phyloP scores from a whole-genome alignment of 2,113 vertebrate genomes.

The Clupea harengus region DNA sequence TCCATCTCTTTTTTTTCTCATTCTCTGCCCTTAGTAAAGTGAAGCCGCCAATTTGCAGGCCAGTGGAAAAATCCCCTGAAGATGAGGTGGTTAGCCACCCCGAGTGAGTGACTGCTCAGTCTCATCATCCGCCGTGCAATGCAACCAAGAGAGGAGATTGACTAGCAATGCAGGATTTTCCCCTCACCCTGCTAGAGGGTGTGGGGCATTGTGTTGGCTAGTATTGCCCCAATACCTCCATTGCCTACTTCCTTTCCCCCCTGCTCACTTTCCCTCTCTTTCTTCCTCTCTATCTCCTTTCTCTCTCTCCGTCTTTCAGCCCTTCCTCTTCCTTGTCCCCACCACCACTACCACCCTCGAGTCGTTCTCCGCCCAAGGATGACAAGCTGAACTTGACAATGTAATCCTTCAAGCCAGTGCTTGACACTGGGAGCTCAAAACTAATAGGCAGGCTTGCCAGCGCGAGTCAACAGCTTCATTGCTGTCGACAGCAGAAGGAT shows the following conservation, averaged over 20 bases:
- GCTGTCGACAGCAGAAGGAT: slow-evolving; percentile 31
- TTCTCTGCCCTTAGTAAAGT: slow-evolving; percentile 53
- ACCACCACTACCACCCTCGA: neutral
- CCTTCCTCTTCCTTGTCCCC: neutral
- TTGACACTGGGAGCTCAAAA: slow-evolving; percentile 56
- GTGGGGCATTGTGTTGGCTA: neutral
- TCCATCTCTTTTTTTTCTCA: slow-evolving; percentile 46
- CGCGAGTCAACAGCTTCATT: slow-evolving; percentile 70
- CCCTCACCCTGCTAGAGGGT: neutral
- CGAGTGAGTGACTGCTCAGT: neutral
- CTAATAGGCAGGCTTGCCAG: slow-evolving; percentile 17
- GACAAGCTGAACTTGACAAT: slow-evolving; percentile 75
- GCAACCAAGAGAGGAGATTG: neutral
- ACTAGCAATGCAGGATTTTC: neutral
- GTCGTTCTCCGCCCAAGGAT: slow-evolving; percentile 1
- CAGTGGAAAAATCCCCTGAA: slow-evolving; percentile 59
- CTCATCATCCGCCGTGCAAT: slow-evolving; percentile 2
- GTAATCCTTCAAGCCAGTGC: slow-evolving; percentile 75
- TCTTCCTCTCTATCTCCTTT: neutral
- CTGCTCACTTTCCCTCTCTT: neutral
- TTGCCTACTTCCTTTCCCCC: neutral
- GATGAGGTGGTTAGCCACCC: slow-evolving; percentile 63
- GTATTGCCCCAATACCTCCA: neutral
- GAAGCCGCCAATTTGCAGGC: slow-evolving; percentile 67
- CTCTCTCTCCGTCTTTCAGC: neutral